Evolutionary conservation across 30 jellyfish, hydroid and myxozoan species (phyloP).

Genomic region (Pelagia noctiluca): DNA sequence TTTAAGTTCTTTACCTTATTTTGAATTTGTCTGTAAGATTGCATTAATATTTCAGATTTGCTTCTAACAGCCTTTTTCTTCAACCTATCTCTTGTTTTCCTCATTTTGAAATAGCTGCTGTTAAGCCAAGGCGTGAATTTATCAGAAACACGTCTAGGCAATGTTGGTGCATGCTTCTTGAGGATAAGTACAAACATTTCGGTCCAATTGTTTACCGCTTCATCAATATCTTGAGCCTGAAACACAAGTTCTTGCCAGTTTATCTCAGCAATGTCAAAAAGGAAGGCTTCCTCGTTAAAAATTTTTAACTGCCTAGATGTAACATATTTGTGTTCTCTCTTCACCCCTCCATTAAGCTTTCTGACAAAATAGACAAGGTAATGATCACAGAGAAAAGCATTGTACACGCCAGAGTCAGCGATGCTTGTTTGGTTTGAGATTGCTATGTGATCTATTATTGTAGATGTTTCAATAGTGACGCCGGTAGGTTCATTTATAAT

Average conservation of each 20-base stretch:
- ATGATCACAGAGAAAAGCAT: too few species aligned
- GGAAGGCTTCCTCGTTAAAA: neutral
- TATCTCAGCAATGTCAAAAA: neutral
- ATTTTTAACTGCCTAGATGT: neutral
- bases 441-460: too few species aligned
- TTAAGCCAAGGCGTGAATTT: slow-evolving; percentile 38
- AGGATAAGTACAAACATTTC: slow-evolving; percentile 1
- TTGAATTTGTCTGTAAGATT: slow-evolving; percentile 38
- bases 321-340: neutral
- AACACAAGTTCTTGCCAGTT: slow-evolving; percentile 5
- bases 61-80: slow-evolving; percentile 23
- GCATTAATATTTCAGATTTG: slow-evolving; percentile 16
- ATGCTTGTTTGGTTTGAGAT: too few species aligned
- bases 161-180: slow-evolving; percentile 1
- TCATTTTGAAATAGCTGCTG: slow-evolving; percentile 21
- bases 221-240: slow-evolving; percentile 5
- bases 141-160: neutral
- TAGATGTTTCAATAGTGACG: too few species aligned
- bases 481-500: too few species aligned
- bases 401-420: too few species aligned
- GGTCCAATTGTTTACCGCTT: slow-evolving; percentile 6
- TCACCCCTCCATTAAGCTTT: slow-evolving; percentile 11
- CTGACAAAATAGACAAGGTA: too few species aligned
- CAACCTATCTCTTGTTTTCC: slow-evolving; percentile 24
- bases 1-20: slow-evolving; percentile 21